A percentile compares a stretch with the other conserved stretches of the same genome.
These are phyloP conservation scores for Epizoanthus fatuus DNA, from an alignment of 92 coral and sea anemone genomes.

Conservation along the genomic window DNA sequence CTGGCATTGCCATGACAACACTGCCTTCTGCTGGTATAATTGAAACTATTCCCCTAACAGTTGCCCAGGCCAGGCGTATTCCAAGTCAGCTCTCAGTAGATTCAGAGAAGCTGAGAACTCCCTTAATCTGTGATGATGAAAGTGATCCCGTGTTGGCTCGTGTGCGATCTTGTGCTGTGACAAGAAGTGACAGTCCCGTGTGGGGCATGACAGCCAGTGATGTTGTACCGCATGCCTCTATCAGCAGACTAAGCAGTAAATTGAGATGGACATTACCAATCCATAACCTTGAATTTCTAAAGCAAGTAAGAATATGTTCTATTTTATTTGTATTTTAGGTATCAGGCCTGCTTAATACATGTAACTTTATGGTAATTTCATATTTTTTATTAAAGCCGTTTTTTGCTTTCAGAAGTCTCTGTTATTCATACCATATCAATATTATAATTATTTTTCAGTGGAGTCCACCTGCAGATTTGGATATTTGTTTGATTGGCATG, in stretches of 20 bases:
- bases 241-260: neutral
- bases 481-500: slow-evolving; percentile 96
- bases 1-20: neutral
- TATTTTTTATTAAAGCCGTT: no score
- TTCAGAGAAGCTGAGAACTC: neutral
- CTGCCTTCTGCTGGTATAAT: neutral
- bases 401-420: no score
- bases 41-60: neutral
- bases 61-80: neutral
- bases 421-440: neutral
- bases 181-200: slow-evolving; percentile 5
- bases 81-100: neutral
- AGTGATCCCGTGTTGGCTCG: neutral
- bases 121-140: neutral
- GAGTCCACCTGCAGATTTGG: slow-evolving; percentile 87
- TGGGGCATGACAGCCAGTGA: neutral
- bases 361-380: no score
- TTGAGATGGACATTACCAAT: slow-evolving; percentile 69
- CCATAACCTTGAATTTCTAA: slow-evolving; percentile 72
- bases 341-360: no score
- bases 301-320: slow-evolving; percentile 53
- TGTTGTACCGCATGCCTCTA: neutral
- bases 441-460: slow-evolving; percentile 55
- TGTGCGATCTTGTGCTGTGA: neutral
- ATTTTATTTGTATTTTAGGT: no score